A percentile compares a stretch with the other conserved stretches of the same genome.
phyloP scores from a whole-genome alignment of 2,113 vertebrate genomes.

The Sprattus sprattus region DNA sequence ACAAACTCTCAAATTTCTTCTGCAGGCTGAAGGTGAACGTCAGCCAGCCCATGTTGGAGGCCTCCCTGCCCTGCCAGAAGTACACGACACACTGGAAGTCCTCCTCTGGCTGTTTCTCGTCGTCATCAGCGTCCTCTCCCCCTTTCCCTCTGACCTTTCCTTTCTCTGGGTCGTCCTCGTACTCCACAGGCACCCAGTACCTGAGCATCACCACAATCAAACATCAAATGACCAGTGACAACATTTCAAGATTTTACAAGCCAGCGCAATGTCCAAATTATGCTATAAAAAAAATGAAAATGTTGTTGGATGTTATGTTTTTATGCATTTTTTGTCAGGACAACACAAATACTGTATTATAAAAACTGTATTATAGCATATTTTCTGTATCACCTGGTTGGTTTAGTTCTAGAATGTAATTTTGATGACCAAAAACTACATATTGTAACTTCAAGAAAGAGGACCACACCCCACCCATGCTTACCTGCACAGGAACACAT shows the following conservation, averaged over 20 bases:
- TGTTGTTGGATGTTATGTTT: too few species aligned
- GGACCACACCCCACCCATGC: neutral
- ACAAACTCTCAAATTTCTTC: slow-evolving; percentile 98
- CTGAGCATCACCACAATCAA: slow-evolving; percentile 57
- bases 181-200: slow-evolving; percentile 96
- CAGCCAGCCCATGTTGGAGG: slow-evolving; percentile 99
- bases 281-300: too few species aligned
- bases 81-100: slow-evolving; percentile 98
- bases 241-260: too few species aligned
- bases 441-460: neutral
- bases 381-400: too few species aligned
- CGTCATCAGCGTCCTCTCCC: slow-evolving; percentile 71
- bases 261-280: too few species aligned
- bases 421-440: too few species aligned
- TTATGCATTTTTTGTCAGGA: too few species aligned
- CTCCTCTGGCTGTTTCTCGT: slow-evolving; percentile 91
- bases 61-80: slow-evolving; percentile 98
- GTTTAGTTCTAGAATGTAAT: too few species aligned
- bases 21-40: slow-evolving; percentile 98
- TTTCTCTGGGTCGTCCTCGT: slow-evolving; percentile 78
- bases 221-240: neutral
- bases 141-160: slow-evolving; percentile 48
- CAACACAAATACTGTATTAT: too few species aligned
- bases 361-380: too few species aligned
- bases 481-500: slow-evolving; percentile 97